Evolutionary conservation across 2,888 invertebrate species (phyloP), one percentile per base, ranked within the genome.

Genomic region (Papilio elwesi): DNA sequence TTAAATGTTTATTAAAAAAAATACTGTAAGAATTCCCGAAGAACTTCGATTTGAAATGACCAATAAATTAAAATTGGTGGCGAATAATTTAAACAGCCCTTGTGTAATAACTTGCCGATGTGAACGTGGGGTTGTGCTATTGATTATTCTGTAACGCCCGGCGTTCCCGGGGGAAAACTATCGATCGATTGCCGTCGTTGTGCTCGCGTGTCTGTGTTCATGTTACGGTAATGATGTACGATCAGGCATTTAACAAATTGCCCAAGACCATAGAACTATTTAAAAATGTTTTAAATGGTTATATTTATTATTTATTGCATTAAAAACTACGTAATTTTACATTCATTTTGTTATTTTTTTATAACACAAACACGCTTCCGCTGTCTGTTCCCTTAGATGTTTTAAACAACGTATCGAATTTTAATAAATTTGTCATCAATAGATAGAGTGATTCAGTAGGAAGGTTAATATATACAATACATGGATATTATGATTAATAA

Each of bases 141-240:
- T 78, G 83, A 83, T 81, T 78, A 74, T 36, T 52, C 16, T 49
- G n/a, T 16, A 66, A 64, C 71, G 73, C 74, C 64, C 71, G 74
- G 72, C 70, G 73, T 75, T 81, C 81, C 84, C 84, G 71, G 79
- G 83, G 84, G 83, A 81, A 82, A 83, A 83, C 79, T 83, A 84
- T 83, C 79, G 85, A 83, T 82, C 57, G 74, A 57, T 71, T 55
- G 74, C 78, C 78, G 76, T 74, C 68, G 74, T 75, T 75, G 67
- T 73, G 73, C 12, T 51, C 48, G 16, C 52, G 10, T 57, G 65
- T 74, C 36, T 26, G 51, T 74, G 64, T 64, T 51, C 43, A 70
- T 62, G 75, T 74, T 74, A 66, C 64, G 51, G 73, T 51, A 48
- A 76, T 4, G 9, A n/a, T 62, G 13, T 59, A 36, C 5, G 13